Evolutionary conservation across 2,888 invertebrate genomes (phyloP), one percentile per base, ranked within the genome.

Genomic region (Heliothis peltigera): DNA sequence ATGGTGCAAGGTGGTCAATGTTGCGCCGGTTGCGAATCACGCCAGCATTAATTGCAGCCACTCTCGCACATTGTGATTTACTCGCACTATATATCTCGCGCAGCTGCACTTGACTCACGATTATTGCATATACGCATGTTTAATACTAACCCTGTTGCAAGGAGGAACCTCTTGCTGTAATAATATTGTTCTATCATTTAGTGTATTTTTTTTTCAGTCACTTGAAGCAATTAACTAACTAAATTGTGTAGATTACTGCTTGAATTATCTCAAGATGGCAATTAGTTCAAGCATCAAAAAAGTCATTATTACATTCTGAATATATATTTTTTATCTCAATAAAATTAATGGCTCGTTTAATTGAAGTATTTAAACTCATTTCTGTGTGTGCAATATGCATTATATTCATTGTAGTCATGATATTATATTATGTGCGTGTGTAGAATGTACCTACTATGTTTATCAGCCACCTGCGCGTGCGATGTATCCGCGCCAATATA

Each of bases 31-130:
- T 79, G 85, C 80, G 80, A 86, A 84, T 85, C 87, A 83, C 86
- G 84, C 80, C 80, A 84, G 85, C 89, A 86, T 90, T 91, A 92
- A 93, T 92, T 92, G 89, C 89, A 81, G 79, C 77, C 83, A 81
- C 75, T 77, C 74, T 66, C 69, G 77, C 77, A 80, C 87, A 86
- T 75, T 86, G 91, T 93, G 93, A 93, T 94, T 92, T 93, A 92
- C 91, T 90, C 83, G 83, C 79, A 79, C 80, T 83, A 83, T 85
- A 85, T 84, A 80, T 85, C 87, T 82, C 79, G 84, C 82, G 89
- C 93, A 93, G 92, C 90, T 94, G 94, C 92, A 85, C 86, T 89
- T 93, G 92, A 93, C 86, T 91, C 92, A 92, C 83, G 85, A 82
- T 83, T 86, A 85, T 83, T 85, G 84, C 80, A 75, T 73, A 83